Percentiles rank a stretch among this genome's conserved stretches.
These are phyloP conservation scores for Octodon degus DNA, from an alignment of 2,113 vertebrate species.

Conservation along the genomic window DNA sequence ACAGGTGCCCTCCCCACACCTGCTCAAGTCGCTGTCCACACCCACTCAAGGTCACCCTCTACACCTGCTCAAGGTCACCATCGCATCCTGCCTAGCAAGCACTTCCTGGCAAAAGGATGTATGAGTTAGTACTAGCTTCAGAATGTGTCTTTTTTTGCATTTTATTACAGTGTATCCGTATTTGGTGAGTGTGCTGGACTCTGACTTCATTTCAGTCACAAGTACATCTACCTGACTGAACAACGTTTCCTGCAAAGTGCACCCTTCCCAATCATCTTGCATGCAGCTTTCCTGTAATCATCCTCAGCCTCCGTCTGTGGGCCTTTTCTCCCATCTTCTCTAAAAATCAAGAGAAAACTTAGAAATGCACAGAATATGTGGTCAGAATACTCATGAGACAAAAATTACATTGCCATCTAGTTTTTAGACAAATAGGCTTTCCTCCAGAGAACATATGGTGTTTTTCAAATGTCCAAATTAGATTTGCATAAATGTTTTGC, in stretches of 20 bases:
- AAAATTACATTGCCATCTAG: neutral
- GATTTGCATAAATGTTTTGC: neutral
- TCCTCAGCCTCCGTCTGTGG: neutral
- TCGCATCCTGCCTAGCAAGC: neutral
- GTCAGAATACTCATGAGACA: neutral
- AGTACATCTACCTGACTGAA: neutral
- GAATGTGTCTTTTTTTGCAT: neutral
- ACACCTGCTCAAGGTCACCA: neutral
- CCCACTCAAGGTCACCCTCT: too few species aligned
- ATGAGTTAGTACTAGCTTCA: neutral
- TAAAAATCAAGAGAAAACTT: neutral
- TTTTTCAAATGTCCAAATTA: constrained; percentile 11
- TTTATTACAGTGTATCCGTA: neutral
- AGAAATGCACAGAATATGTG: neutral
- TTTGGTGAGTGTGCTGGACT: neutral
- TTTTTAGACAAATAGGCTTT: neutral
- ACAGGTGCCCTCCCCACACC: neutral
- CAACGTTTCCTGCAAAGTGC: neutral
- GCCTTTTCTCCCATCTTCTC: neutral
- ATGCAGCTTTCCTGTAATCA: neutral
- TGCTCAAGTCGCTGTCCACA: too few species aligned
- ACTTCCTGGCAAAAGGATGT: neutral
- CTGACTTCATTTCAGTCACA: neutral
- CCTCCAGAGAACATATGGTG: neutral
- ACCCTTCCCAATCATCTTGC: neutral